Evolutionary conservation across 2,797 vertebrate species (phyloP).

Genomic region (Silurus aristotelis): DNA sequence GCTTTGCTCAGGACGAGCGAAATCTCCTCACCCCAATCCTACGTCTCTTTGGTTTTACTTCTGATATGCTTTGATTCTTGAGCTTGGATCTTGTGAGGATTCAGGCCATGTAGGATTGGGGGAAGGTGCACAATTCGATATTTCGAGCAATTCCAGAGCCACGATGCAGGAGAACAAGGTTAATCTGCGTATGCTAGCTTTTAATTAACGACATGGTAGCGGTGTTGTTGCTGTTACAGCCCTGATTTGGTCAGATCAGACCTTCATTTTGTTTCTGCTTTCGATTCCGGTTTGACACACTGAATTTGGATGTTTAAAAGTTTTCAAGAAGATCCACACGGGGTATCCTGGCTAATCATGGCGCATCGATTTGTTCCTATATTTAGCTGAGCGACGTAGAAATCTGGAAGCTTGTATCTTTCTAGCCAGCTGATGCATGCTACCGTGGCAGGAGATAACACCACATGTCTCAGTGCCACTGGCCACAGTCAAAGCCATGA

Average conservation of each 20-base stretch:
- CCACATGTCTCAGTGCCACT: conserved; percentile 34
- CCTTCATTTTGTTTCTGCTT: no score
- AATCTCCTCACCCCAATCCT: conserved; percentile 16
- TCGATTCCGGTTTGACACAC: background rate
- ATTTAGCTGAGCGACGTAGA: background rate
- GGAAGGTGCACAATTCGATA: background rate
- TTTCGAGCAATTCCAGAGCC: conserved; percentile 2
- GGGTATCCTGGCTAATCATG: background rate
- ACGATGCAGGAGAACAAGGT: background rate
- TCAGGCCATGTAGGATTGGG: background rate
- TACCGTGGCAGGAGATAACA: conserved; percentile 30
- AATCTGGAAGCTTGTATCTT: conserved; percentile 20
- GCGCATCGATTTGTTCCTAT: background rate
- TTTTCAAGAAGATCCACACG: background rate
- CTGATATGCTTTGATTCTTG: background rate
- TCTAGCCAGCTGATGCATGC: conserved; percentile 9
- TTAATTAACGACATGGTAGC: background rate
- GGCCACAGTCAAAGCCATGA: conserved; percentile 33
- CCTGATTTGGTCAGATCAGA: background rate
- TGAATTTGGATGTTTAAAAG: background rate
- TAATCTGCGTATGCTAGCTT: background rate
- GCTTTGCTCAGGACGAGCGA: conserved; percentile 24
- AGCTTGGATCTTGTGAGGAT: conserved; percentile 16
- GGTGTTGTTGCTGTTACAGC: background rate
- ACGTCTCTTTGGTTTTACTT: conserved; percentile 8